These are phyloP conservation scores for Xiphydria camelus DNA, from an alignment of 2,888 invertebrate species.

Conservation along the genomic window DNA sequence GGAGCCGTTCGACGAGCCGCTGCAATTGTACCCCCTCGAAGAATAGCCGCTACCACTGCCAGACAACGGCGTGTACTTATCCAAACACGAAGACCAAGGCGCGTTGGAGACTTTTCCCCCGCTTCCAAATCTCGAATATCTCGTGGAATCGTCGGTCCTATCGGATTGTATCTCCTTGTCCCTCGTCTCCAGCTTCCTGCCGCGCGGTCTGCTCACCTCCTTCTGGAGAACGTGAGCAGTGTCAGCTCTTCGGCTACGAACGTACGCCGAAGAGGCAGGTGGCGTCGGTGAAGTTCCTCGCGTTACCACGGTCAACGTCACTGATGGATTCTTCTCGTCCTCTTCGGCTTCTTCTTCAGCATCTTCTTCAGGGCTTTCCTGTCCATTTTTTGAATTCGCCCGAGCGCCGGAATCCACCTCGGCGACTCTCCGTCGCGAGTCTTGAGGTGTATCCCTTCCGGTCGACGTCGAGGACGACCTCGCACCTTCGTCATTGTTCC, in stretches of 20 bases:
- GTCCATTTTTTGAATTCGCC: constrained; percentile 15
- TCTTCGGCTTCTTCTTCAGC: constrained; percentile 13
- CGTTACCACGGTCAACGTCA: constrained; percentile 69
- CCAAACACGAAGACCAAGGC: constrained; percentile 69
- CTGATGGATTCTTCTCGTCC: too few species aligned
- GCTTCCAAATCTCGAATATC: constrained; percentile 66
- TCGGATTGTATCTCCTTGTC: constrained; percentile 78
- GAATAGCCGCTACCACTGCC: constrained; percentile 20
- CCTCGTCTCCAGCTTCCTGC: constrained; percentile 62
- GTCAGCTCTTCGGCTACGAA: constrained; percentile 71
- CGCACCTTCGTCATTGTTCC: constrained; percentile 27
- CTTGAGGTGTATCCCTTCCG: constrained; percentile 5
- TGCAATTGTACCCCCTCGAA: constrained; percentile 25
- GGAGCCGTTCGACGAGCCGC: constrained; percentile 25
- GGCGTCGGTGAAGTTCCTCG: constrained; percentile 80
- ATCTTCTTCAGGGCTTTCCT: constrained; percentile 12
- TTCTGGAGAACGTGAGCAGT: constrained; percentile 74
- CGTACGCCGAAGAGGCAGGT: constrained; percentile 64
- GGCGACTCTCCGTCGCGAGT: constrained; percentile 10
- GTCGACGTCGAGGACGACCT: constrained; percentile 12
- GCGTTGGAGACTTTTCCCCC: constrained; percentile 63
- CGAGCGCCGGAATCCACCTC: constrained; percentile 10
- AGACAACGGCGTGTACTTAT: constrained; percentile 46
- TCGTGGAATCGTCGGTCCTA: constrained; percentile 69
- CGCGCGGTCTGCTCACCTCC: constrained; percentile 64